Percentiles rank a stretch among this genome's conserved stretches.
These are phyloP conservation scores for Orthosia cruda DNA, from an alignment of 2,888 invertebrate species.

Conservation along the genomic window DNA sequence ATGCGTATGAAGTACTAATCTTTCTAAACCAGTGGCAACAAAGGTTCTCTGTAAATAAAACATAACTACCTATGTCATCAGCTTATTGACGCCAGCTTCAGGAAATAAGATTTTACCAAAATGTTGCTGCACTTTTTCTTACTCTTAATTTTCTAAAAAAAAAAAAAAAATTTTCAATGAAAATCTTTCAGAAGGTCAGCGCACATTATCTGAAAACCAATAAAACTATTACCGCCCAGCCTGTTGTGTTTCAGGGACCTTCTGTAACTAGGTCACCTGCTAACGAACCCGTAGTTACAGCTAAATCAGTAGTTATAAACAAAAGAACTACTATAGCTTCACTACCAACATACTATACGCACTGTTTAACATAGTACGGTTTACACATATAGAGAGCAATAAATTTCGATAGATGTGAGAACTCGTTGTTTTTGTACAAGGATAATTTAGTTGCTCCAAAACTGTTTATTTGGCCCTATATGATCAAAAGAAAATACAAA, in stretches of 20 bases:
- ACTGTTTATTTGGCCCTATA: not conserved
- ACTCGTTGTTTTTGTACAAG: not conserved
- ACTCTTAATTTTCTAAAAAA: not conserved
- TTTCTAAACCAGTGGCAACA: no score
- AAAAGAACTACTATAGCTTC: slow-evolving; percentile 30
- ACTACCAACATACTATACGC: slow-evolving; percentile 2
- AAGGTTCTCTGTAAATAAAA: no score
- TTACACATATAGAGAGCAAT: not conserved
- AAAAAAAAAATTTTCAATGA: not conserved
- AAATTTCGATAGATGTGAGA: not conserved
- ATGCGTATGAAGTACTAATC: not conserved
- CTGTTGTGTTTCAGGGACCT: slow-evolving; percentile 47
- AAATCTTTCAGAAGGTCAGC: not conserved
- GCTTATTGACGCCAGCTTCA: no score
- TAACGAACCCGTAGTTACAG: slow-evolving; percentile 14
- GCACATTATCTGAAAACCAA: slow-evolving; percentile 27
- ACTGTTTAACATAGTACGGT: not conserved
- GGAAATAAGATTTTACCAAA: no score
- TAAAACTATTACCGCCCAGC: slow-evolving; percentile 27
- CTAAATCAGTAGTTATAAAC: slow-evolving; percentile 50
- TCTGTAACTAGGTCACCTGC: slow-evolving; percentile 55
- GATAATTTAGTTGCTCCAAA: not conserved
- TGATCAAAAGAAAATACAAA: not conserved
- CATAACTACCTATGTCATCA: no score
- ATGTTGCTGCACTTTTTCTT: no score